Percentiles rank a stretch among this genome's conserved stretches.
Conservation (phyloP, 2,113 vertebrate species). For the Trematocara variabile region DNA sequence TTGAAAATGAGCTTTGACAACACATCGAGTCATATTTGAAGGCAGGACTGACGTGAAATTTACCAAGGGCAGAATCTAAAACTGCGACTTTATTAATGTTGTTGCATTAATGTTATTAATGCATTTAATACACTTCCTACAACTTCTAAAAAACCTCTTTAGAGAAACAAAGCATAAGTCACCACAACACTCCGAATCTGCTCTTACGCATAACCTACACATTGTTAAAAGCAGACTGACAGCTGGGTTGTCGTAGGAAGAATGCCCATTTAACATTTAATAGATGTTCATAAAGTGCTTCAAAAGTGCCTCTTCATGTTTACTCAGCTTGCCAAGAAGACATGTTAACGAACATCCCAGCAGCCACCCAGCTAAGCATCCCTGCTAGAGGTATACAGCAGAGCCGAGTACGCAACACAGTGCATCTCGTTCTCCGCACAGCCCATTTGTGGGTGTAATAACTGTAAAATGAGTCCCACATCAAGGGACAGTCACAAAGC, state of each 20-base stretch:
- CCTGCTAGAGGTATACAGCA: neutral
- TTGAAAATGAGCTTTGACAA: constrained; percentile 26
- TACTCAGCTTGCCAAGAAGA: constrained; percentile 8
- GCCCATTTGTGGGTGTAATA: constrained; percentile 49
- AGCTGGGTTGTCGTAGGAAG: constrained; percentile 8
- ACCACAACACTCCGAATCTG: neutral
- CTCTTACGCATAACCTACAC: neutral
- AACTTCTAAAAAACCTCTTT: neutral
- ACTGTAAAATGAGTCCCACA: constrained; percentile 58
- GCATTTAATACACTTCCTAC: neutral
- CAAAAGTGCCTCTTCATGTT: constrained; percentile 25
- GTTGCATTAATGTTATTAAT: no score
- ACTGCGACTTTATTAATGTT: neutral
- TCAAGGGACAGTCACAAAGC: constrained; percentile 66
- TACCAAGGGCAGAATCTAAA: neutral
- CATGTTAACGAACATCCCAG: constrained; percentile 19
- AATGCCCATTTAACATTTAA: neutral
- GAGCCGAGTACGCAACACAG: constrained; percentile 9
- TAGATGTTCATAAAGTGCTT: constrained; percentile 26
- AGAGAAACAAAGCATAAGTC: neutral
- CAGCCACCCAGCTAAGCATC: constrained; percentile 11
- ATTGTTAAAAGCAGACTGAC: neutral
- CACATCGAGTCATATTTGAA: neutral
- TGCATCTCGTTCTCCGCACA: constrained; percentile 13
- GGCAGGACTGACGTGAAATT: neutral